Percentiles rank a stretch among this genome's conserved stretches.
These are phyloP conservation scores for Brassicogethes aeneus DNA, from an alignment of 2,888 invertebrate species.

Conservation along the genomic window DNA sequence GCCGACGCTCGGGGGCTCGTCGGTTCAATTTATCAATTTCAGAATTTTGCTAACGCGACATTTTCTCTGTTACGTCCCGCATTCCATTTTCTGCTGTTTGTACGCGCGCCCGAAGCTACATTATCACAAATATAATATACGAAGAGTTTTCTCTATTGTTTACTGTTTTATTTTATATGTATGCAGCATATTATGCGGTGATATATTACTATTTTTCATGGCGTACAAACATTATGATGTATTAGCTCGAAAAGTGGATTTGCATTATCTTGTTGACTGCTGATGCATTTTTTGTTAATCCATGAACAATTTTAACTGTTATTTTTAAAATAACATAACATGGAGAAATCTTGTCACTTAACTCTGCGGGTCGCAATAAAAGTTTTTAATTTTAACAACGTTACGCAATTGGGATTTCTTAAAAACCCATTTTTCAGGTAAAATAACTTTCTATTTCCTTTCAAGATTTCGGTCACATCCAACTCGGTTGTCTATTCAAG, in stretches of 20 bases:
- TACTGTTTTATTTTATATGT: constrained; percentile 27
- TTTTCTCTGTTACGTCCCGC: constrained; percentile 8
- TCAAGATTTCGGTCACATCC: neutral
- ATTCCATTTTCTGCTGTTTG: neutral
- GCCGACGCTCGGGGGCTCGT: neutral
- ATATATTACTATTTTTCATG: constrained; percentile 24
- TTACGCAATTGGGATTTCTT: neutral
- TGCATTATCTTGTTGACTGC: neutral
- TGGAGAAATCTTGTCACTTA: no score
- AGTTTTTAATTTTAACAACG: neutral
- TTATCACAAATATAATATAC: constrained; percentile 31
- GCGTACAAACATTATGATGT: constrained; percentile 23
- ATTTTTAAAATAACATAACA: no score
- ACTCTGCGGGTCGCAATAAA: neutral
- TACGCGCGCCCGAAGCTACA: constrained; percentile 15
- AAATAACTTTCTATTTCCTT: neutral
- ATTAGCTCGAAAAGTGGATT: constrained; percentile 11
- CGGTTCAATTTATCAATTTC: constrained; percentile 31
- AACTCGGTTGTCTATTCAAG: neutral
- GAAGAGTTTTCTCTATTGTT: constrained; percentile 27
- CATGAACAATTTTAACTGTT: no score
- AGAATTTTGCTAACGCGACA: constrained; percentile 28
- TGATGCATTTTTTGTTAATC: no score
- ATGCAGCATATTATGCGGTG: constrained; percentile 24
- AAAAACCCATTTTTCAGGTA: neutral